A percentile compares a stretch with the other conserved stretches of the same genome.
Conservation (phyloP, 2,888 invertebrate species). For the Sinohyriopsis cumingii region DNA sequence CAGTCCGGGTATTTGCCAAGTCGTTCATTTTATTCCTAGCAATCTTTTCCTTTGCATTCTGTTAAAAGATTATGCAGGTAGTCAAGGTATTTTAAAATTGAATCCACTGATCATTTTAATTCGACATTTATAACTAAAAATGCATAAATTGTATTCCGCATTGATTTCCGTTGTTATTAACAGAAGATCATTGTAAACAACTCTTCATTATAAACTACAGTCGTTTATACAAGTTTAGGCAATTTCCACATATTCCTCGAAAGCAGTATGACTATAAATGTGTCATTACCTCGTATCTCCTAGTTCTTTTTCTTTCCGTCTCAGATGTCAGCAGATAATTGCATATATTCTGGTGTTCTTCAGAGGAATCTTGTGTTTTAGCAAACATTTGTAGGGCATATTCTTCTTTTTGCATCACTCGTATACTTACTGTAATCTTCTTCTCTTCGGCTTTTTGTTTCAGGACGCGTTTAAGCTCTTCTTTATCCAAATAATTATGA, state of each 20-base stretch:
- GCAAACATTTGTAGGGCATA: slow-evolving; percentile 24
- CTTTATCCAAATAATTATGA: slow-evolving; percentile 28
- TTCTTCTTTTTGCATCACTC: slow-evolving; percentile 23
- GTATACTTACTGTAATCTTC: slow-evolving; percentile 21
- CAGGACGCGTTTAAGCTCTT: slow-evolving; percentile 19
- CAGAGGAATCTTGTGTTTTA: slow-evolving; percentile 14
- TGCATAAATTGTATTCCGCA: no score
- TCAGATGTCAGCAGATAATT: slow-evolving; percentile 35
- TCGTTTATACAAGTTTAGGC: no score
- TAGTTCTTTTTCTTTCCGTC: slow-evolving; percentile 9
- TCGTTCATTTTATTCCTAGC: slow-evolving; percentile 19
- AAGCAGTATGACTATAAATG: no score
- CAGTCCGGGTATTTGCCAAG: slow-evolving; percentile 7
- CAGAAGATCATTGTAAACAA: no score
- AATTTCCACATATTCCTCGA: no score
- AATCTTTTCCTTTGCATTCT: slow-evolving; percentile 40
- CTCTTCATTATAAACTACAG: no score
- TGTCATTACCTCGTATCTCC: slow-evolving; percentile 13
- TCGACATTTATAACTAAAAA: no score
- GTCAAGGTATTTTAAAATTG: no score
- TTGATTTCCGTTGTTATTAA: no score
- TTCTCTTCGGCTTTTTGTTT: slow-evolving; percentile 13
- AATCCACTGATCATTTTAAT: no score
- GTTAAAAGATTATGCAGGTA: background rate
- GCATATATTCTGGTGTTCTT: slow-evolving; percentile 24